Evolutionary conservation across 2,113 vertebrate species (phyloP).

Genomic region (Anolis carolinensis): DNA sequence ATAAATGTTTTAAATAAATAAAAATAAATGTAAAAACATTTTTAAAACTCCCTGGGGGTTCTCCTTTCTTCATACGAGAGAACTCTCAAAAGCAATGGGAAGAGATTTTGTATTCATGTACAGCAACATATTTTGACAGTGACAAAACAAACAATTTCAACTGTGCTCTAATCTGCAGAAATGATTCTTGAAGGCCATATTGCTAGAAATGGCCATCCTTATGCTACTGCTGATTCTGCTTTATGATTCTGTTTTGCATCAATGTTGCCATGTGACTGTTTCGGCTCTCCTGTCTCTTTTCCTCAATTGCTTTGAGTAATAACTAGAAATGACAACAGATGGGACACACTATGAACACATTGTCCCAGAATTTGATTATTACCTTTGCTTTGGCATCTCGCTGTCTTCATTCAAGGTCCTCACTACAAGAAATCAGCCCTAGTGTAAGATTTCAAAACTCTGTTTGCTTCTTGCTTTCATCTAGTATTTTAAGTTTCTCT

Average conservation of each 20-base stretch:
- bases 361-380: neutral
- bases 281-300: no score
- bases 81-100: neutral
- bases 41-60: no score
- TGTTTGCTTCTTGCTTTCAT: constrained; percentile 57
- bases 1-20: no score
- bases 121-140: neutral
- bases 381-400: neutral
- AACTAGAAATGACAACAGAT: neutral
- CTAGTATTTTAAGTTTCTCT: constrained; percentile 31
- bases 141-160: neutral
- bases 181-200: neutral
- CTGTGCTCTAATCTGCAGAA: neutral
- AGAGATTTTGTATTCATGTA: neutral
- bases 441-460: neutral
- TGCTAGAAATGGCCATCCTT: neutral
- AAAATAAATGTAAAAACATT: no score
- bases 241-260: neutral
- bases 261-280: neutral
- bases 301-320: neutral
- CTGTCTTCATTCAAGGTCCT: neutral
- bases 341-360: neutral
- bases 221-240: neutral
- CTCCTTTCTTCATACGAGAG: neutral
- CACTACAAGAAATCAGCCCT: neutral